Evolutionary conservation across 1,140 invertebrate species (phyloP), one percentile per base, ranked within the genome.

Genomic region (Atta texana): DNA sequence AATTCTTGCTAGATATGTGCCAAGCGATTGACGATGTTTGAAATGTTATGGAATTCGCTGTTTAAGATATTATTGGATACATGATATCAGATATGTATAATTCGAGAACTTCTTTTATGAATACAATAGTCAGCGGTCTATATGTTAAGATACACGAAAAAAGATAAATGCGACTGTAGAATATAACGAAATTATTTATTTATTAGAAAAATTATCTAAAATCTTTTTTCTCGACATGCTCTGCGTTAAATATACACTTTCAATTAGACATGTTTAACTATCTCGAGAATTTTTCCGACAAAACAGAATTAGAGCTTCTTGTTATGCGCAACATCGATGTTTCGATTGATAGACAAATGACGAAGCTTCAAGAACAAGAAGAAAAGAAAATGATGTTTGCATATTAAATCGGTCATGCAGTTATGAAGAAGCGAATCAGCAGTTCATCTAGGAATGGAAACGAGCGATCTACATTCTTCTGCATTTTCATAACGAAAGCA

Each of bases 401-500:
- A n/a, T 21, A 28, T 18, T 18, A 74, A 34, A 18, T 49, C 24
- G 24, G 24, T 63, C 21, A 12, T 18, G 5, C 24, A n/a, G 39
- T 28, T 34, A 39, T 31, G 2, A n/a, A 72, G 31, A 18, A 72
- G 8, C 8, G 49, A 57, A 7, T 16, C 4, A 61, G 28, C n/a
- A 2, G 3, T 31, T 28, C 21, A 18, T 24, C 31, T 31, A 31
- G 51, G 10, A 21, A 24, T 51, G 34, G 16, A 14, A 44, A 16
- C 55, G 2, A 24, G n/a, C 49, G 39, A 34, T 72, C 49, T 34
- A 44, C 51, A 14, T 71, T 81, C 64, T 28, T 57, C 64, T 49
- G 64, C 68, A 24, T 82, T 82, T 69, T 51, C 68, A 74, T 74
- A 39, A 74, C 55, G 55, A 39, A 69, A 81, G 77, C 31, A 76